Conservation (phyloP, 2,797 vertebrate species). For the Anabacerthia variegaticeps region DNA sequence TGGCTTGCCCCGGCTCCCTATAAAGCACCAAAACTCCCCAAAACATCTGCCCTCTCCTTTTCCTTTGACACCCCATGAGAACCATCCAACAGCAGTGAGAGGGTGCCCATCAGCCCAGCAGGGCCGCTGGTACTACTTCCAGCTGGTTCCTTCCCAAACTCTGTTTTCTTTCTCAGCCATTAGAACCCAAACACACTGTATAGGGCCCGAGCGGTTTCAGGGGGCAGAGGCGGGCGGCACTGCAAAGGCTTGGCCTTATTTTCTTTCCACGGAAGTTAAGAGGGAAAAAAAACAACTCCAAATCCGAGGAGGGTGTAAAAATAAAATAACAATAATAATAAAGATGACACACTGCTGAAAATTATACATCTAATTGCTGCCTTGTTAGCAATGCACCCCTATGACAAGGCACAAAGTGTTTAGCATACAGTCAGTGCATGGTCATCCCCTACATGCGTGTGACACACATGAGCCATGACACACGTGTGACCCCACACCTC, state of each 20-base stretch:
- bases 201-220: neutral
- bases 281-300: neutral
- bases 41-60: neutral
- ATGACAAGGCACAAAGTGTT: conserved; percentile 54
- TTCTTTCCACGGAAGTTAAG: neutral
- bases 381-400: conserved; percentile 48
- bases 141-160: neutral
- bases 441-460: conserved; percentile 24
- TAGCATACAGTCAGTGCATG: neutral
- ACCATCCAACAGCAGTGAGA: neutral
- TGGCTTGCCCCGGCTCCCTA: neutral
- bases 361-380: conserved; percentile 59
- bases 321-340: conserved; percentile 54
- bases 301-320: conserved; percentile 36
- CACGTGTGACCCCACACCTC: neutral
- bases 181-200: neutral
- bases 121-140: neutral
- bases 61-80: neutral
- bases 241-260: neutral
- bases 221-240: neutral
- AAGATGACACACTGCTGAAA: conserved; percentile 56
- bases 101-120: fast-evolving
- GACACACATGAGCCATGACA: conserved; percentile 44
- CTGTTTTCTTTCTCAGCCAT: neutral
- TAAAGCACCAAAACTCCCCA: neutral